Conservation (phyloP, 2,888 invertebrate genomes). For the Syrista parreyssii region DNA sequence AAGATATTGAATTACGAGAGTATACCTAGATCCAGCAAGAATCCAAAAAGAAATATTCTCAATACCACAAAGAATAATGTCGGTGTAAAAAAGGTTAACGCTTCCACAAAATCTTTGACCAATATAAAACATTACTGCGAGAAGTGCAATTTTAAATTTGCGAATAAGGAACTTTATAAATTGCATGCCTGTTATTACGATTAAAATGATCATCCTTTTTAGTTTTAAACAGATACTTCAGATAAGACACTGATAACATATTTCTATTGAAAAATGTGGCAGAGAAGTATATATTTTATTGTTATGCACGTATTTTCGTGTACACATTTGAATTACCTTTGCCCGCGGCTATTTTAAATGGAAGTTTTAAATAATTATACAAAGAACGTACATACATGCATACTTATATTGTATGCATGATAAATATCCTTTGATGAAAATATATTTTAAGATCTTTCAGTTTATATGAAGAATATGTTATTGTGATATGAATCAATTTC, state of each 20-base stretch:
- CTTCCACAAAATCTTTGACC: slow-evolving; percentile 1
- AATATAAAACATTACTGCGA: slow-evolving; percentile 48
- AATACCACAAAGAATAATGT: not conserved
- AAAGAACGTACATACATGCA: not conserved
- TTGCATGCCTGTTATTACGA: slow-evolving; percentile 46
- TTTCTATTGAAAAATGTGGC: not conserved
- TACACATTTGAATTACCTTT: not conserved
- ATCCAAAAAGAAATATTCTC: not conserved
- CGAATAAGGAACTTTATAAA: slow-evolving; percentile 45
- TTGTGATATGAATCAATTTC: not conserved
- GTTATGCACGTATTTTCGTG: not conserved
- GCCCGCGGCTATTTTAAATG: not conserved
- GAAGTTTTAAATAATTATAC: not conserved
- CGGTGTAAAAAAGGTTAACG: not conserved
- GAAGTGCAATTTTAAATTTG: slow-evolving; percentile 42
- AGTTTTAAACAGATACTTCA: not conserved
- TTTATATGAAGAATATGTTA: not conserved
- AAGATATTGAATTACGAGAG: slow-evolving; percentile 32
- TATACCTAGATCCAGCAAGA: not conserved
- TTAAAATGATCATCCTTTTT: slow-evolving; percentile 25
- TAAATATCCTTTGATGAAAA: not conserved
- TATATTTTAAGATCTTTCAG: not conserved
- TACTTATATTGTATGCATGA: not conserved
- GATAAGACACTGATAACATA: not conserved
- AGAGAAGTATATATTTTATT: not conserved